Evolutionary conservation across 1,140 invertebrate genomes (phyloP).

Genomic region (Drosophila athabasca): DNA sequence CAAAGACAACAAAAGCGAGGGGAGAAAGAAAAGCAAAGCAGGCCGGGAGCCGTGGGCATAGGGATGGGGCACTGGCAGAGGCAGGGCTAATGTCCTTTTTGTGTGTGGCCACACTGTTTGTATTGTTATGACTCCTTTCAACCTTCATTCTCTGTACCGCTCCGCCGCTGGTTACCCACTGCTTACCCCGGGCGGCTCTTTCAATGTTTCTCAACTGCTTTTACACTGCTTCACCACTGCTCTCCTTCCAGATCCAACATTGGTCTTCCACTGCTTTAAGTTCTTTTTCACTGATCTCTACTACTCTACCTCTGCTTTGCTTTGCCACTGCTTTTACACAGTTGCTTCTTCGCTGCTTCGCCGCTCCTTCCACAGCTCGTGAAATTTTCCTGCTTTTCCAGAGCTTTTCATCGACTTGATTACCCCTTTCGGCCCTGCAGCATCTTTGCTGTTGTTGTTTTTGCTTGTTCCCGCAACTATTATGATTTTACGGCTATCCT

Average conservation of each 20-base stretch:
- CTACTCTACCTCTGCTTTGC: not conserved
- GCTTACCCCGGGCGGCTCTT: too few relatives aligned
- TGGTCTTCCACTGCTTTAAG: too few relatives aligned
- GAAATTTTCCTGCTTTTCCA: too few relatives aligned
- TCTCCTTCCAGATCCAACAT: too few relatives aligned
- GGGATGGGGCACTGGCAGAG: not conserved
- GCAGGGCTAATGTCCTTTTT: slow-evolving; percentile 66
- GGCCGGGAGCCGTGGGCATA: not conserved
- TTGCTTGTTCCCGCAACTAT: slow-evolving; percentile 61
- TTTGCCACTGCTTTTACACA: not conserved
- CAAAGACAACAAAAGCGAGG: slow-evolving; percentile 23
- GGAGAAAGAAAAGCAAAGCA: slow-evolving; percentile 4
- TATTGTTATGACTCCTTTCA: slow-evolving; percentile 39
- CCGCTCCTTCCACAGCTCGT: too few relatives aligned
- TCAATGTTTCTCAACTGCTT: too few relatives aligned
- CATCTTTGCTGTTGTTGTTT: slow-evolving; percentile 21
- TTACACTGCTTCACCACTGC: too few relatives aligned
- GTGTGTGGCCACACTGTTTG: slow-evolving; percentile 57
- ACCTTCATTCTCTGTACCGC: not conserved
- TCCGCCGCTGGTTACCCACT: too few relatives aligned
- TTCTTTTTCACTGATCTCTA: too few relatives aligned
- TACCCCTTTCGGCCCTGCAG: too few relatives aligned
- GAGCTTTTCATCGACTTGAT: too few relatives aligned
- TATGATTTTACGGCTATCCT: slow-evolving; percentile 72
- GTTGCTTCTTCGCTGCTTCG: too few relatives aligned